phyloP scores from a whole-genome alignment of 1,140 invertebrate genomes.

The Rhyacophila brunnea region DNA sequence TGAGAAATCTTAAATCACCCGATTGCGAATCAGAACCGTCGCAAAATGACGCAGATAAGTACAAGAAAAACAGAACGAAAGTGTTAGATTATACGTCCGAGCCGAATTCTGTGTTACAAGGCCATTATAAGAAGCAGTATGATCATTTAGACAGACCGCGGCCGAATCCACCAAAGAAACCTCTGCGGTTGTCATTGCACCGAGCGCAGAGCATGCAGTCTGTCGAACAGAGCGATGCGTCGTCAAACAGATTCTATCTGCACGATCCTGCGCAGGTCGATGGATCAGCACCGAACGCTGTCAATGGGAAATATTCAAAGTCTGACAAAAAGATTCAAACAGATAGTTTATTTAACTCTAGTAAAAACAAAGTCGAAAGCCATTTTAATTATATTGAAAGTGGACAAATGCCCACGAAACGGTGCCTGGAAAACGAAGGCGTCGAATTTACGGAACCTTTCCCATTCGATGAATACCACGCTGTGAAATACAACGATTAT shows the following conservation, averaged over 20 bases:
- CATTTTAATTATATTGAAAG: conserved; percentile 15
- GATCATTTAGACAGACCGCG: conserved; percentile 49
- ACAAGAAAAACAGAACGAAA: conserved; percentile 31
- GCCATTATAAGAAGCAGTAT: conserved; percentile 51
- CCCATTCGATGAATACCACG: conserved; percentile 18
- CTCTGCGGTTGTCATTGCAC: conserved; percentile 75
- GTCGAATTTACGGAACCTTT: conserved; percentile 14
- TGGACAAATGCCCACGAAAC: conserved; percentile 19
- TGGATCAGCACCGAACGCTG: conserved; percentile 12
- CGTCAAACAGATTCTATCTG: conserved; percentile 28
- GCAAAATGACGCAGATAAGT: conserved; percentile 44
- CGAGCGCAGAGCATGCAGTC: conserved; percentile 79
- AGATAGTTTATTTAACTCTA: conserved; percentile 15
- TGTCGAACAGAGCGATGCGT: conserved; percentile 45
- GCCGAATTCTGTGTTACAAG: conserved; percentile 46
- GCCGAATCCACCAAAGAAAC: conserved; percentile 81
- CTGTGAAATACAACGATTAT: conserved; percentile 1
- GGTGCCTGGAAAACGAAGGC: conserved; percentile 5
- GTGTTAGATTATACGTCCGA: conserved; percentile 59
- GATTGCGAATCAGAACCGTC: conserved; percentile 66
- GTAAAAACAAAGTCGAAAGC: conserved; percentile 13
- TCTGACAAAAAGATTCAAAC: neutral
- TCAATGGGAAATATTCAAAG: conserved; percentile 25
- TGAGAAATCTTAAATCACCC: conserved; percentile 62
- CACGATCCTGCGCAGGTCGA: conserved; percentile 27